phyloP scores from a whole-genome alignment of 2,888 invertebrate species.

The Harpalus rubripes region DNA sequence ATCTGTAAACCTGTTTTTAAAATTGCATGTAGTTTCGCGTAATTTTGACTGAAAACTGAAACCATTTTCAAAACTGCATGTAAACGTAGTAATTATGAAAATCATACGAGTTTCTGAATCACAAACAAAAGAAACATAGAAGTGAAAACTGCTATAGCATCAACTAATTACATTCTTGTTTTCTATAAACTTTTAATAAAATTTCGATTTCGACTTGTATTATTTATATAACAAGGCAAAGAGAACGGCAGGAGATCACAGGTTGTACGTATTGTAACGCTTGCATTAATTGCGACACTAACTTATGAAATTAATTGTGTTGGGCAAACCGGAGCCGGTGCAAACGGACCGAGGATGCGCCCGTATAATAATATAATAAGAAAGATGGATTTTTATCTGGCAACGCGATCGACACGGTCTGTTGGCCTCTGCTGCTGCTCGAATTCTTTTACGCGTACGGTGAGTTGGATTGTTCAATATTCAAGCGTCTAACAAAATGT shows the following conservation, averaged over 20 bases:
- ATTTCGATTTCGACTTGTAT: no score
- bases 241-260: conserved; percentile 1
- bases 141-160: no score
- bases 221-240: conserved; percentile 8
- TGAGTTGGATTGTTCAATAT: neutral
- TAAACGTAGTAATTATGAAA: no score
- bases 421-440: conserved; percentile 15
- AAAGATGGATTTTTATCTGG: conserved; percentile 64
- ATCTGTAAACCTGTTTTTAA: no score
- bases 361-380: conserved; percentile 64
- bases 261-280: neutral
- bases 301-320: conserved; percentile 65
- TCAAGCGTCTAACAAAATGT: neutral
- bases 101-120: no score
- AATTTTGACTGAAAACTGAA: no score
- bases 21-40: no score
- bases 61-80: no score
- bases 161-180: no score
- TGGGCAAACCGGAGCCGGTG: conserved; percentile 58
- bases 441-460: conserved; percentile 53
- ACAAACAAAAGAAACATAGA: no score
- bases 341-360: conserved; percentile 64
- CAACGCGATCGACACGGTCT: conserved; percentile 59
- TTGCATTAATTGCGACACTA: conserved; percentile 59
- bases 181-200: no score